These are phyloP conservation scores for Melanostigma gelatinosum DNA, from an alignment of 2,113 vertebrate genomes.

Conservation along the genomic window DNA sequence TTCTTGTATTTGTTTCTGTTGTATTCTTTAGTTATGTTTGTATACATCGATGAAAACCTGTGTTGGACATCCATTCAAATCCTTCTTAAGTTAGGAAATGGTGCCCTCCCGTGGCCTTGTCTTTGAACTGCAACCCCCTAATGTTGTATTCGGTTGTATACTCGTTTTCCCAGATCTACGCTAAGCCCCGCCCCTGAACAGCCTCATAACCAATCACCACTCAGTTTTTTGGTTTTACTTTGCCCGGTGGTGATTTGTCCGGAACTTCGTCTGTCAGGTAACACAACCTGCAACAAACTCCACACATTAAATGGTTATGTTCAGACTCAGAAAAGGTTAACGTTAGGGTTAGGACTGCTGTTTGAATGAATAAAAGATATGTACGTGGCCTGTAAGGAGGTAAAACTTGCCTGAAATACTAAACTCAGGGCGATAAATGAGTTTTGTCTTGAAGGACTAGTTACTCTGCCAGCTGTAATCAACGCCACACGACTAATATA, in stretches of 20 bases:
- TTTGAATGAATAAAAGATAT: rapidly evolving
- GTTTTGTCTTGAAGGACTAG: neutral
- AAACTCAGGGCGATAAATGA: rapidly evolving
- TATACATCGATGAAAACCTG: neutral
- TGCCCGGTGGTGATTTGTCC: rapidly evolving
- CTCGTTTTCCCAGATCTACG: neutral
- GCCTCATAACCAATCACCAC: slow-evolving; percentile 66
- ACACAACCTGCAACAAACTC: rapidly evolving
- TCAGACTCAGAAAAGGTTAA: rapidly evolving
- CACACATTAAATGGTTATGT: rapidly evolving
- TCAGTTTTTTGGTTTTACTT: neutral
- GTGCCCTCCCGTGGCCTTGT: slow-evolving; percentile 38
- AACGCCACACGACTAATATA: slow-evolving; percentile 16
- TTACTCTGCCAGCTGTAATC: slow-evolving; percentile 48
- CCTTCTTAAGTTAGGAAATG: neutral
- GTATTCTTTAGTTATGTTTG: neutral
- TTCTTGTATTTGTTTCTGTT: neutral
- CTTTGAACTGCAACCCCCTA: neutral
- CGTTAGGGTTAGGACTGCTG: rapidly evolving
- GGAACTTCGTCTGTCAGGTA: neutral
- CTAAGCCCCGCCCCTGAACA: slow-evolving; percentile 45
- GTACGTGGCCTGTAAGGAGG: rapidly evolving
- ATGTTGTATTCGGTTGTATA: neutral
- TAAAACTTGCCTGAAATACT: slow-evolving; percentile 26
- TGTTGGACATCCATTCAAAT: neutral